These are phyloP conservation scores for Scaptomyza graminum DNA, from an alignment of 1,140 invertebrate genomes.

Conservation along the genomic window DNA sequence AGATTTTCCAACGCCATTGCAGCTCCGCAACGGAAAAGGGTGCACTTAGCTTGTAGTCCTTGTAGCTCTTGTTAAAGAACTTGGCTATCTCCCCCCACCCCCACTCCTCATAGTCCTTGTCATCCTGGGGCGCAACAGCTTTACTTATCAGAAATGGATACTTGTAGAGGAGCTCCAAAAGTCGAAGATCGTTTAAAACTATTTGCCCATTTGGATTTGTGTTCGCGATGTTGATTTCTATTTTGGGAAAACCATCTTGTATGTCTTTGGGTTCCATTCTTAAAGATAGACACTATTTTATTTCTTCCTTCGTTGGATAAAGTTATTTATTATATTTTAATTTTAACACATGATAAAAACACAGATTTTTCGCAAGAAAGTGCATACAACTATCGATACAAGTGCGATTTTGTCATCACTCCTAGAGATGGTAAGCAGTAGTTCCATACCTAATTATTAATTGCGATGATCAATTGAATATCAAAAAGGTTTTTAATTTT, in stretches of 20 bases:
- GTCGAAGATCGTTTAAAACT: slow-evolving; percentile 65
- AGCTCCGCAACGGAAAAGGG: slow-evolving; percentile 52
- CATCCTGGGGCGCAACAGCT: slow-evolving; percentile 12
- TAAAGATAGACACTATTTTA: neutral
- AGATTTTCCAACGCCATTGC: slow-evolving; percentile 53
- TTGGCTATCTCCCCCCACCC: slow-evolving; percentile 60
- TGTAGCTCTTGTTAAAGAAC: slow-evolving; percentile 59
- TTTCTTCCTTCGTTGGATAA: neutral
- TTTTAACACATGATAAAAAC: too few relatives aligned
- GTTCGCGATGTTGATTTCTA: slow-evolving; percentile 50
- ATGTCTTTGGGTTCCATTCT: slow-evolving; percentile 21
- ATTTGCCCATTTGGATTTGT: slow-evolving; percentile 37
- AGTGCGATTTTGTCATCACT: neutral
- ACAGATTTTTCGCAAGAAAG: neutral
- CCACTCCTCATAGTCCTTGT: slow-evolving; percentile 64
- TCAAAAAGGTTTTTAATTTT: too few relatives aligned
- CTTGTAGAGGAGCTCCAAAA: slow-evolving; percentile 56
- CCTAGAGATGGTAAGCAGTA: neutral
- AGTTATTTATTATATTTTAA: too few relatives aligned
- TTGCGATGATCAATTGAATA: neutral
- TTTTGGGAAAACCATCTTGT: neutral
- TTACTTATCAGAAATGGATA: slow-evolving; percentile 59
- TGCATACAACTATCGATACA: slow-evolving; percentile 2
- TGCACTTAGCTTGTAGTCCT: neutral
- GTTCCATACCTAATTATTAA: neutral